A percentile compares a stretch with the other conserved stretches of the same genome.
Evolutionary conservation across 2,797 vertebrate genomes (phyloP).

Genomic region (Coreius guichenoti): DNA sequence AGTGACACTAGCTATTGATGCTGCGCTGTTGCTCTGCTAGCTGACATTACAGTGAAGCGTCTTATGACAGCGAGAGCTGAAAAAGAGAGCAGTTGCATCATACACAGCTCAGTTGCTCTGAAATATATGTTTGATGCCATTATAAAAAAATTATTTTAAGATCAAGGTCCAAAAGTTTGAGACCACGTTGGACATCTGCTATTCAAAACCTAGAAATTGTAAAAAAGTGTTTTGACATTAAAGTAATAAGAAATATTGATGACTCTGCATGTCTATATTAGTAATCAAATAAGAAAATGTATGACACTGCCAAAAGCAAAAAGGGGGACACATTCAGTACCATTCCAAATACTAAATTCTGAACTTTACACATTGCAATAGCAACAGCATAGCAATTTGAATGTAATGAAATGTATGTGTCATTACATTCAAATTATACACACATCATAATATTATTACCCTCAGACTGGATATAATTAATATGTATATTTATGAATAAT

Average conservation of each 20-base stretch:
- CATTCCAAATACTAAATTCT: neutral
- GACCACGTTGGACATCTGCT: neutral
- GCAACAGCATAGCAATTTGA: neutral
- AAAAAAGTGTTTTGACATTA: neutral
- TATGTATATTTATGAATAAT: neutral
- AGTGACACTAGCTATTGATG: conserved; percentile 48
- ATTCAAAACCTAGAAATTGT: neutral
- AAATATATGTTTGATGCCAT: neutral
- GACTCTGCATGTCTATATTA: neutral
- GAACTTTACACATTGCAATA: neutral
- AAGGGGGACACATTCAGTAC: neutral
- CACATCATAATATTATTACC: no score
- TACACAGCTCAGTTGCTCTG: conserved; percentile 2
- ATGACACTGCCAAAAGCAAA: neutral
- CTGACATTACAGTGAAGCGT: conserved; percentile 39
- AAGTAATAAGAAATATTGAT: neutral
- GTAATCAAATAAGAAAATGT: neutral
- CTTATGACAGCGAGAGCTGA: conserved; percentile 33
- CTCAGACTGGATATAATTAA: neutral
- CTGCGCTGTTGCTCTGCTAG: conserved; percentile 33
- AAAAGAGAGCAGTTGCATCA: conserved; percentile 9
- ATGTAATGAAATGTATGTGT: neutral
- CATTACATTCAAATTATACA: no score
- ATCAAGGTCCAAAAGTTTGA: neutral
- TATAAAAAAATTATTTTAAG: neutral